Evolutionary conservation across 2,113 vertebrate species (phyloP).

Genomic region (Sinocyclocheilus maitianheensis): DNA sequence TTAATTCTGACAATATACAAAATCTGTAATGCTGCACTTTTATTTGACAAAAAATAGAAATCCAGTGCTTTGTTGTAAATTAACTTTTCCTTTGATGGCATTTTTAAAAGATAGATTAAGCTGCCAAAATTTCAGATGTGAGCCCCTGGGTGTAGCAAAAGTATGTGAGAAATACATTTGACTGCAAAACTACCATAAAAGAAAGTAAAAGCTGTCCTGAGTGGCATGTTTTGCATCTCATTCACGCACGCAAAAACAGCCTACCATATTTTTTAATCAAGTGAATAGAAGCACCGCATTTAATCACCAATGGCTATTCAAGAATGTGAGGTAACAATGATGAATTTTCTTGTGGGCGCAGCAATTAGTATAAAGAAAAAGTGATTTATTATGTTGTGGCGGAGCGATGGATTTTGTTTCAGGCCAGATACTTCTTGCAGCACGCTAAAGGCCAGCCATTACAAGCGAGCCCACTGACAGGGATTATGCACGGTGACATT

Average conservation of each 20-base stretch:
- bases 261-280: conserved; percentile 49
- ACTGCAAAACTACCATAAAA: background rate
- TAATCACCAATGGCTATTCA: conserved; percentile 46
- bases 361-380: conserved; percentile 42
- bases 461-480: conserved; percentile 27
- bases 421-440: conserved; percentile 4
- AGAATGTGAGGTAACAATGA: conserved; percentile 40
- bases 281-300: conserved; percentile 32
- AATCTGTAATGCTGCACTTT: too few species aligned
- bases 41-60: too few species aligned
- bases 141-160: background rate
- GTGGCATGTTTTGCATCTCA: conserved; percentile 12
- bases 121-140: background rate
- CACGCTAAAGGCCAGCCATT: conserved; percentile 13
- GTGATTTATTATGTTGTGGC: conserved; percentile 42
- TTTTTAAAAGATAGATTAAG: background rate
- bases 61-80: too few species aligned
- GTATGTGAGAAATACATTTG: background rate
- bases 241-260: background rate
- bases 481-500: conserved; percentile 37
- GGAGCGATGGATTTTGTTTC: conserved; percentile 37
- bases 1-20: too few species aligned
- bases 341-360: conserved; percentile 38
- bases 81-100: background rate
- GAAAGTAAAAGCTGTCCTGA: background rate